Percentiles rank a stretch among this genome's conserved stretches.
These are phyloP conservation scores for Betta splendens DNA, from an alignment of 2,797 vertebrate genomes.

Conservation along the genomic window DNA sequence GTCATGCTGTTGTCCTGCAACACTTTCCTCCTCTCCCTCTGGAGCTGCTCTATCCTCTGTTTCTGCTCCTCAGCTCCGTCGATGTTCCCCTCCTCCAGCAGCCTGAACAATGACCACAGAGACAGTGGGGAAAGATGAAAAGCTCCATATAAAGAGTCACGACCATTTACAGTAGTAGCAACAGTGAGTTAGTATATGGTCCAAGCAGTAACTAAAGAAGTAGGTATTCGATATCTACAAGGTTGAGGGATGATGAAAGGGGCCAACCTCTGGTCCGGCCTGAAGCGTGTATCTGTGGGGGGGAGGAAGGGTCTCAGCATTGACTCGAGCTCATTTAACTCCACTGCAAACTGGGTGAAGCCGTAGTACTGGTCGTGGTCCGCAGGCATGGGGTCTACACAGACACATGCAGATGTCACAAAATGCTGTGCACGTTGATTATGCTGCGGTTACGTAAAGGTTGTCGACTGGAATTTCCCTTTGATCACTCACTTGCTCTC, in stretches of 20 bases:
- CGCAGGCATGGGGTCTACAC: constrained; percentile 89
- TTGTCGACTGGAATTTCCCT: not conserved
- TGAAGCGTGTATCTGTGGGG: constrained; percentile 92
- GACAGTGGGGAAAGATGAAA: not conserved
- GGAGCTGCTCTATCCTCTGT: constrained; percentile 92
- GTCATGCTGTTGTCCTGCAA: constrained; percentile 88
- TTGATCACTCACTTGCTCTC: constrained; percentile 90
- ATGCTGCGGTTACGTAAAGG: not conserved
- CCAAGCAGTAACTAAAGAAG: not conserved
- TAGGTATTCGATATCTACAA: not conserved
- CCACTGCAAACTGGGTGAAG: constrained; percentile 94
- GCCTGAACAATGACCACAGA: constrained; percentile 70
- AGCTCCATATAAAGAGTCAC: too few species aligned
- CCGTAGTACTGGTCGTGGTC: constrained; percentile 93
- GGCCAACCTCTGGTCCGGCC: constrained; percentile 94
- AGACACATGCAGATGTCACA: constrained; percentile 4
- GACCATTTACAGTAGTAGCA: too few species aligned
- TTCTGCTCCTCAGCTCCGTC: constrained; percentile 93
- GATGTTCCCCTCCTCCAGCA: constrained; percentile 92
- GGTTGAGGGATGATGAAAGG: constrained; percentile 3
- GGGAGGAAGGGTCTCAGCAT: constrained; percentile 84
- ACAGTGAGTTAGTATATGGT: too few species aligned
- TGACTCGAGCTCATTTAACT: constrained; percentile 92
- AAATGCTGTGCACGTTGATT: not conserved
- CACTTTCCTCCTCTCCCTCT: constrained; percentile 90